Conservation (phyloP, 2,113 vertebrate genomes). For the Bubalus kerabau region DNA sequence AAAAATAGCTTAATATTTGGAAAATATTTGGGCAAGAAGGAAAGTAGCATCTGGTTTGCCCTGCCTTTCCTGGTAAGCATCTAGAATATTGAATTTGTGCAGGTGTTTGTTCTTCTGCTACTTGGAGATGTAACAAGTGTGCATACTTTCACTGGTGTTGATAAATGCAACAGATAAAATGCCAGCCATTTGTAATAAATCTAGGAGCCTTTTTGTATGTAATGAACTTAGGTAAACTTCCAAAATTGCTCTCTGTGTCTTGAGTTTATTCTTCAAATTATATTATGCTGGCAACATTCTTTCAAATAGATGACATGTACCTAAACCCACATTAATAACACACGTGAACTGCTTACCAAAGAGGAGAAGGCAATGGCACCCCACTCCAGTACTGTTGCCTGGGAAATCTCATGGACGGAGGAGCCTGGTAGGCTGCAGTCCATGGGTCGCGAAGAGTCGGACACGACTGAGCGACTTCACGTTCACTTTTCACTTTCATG, state of each 20-base stretch:
- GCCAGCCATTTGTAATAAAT: slow-evolving; percentile 10
- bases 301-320: not conserved
- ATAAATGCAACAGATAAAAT: slow-evolving; percentile 7
- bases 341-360: not conserved
- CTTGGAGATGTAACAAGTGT: slow-evolving; percentile 35
- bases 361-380: not conserved
- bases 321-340: not conserved
- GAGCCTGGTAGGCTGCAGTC: no score
- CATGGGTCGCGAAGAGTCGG: no score
- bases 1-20: slow-evolving; percentile 66
- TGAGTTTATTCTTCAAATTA: slow-evolving; percentile 38
- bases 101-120: slow-evolving; percentile 57
- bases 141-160: not conserved
- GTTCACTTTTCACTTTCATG: no score
- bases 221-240: slow-evolving; percentile 1
- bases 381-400: no score
- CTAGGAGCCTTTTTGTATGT: slow-evolving; percentile 16
- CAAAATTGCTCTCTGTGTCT: slow-evolving; percentile 4
- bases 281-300: not conserved
- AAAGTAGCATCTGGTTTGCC: slow-evolving; percentile 59
- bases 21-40: slow-evolving; percentile 62
- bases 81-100: not conserved
- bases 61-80: slow-evolving; percentile 44
- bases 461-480: no score
- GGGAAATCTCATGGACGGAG: no score